A percentile compares a stretch with the other conserved stretches of the same genome.
Conservation (phyloP, 2,113 vertebrate species). For the Ptilorrhoa leucosticta region DNA sequence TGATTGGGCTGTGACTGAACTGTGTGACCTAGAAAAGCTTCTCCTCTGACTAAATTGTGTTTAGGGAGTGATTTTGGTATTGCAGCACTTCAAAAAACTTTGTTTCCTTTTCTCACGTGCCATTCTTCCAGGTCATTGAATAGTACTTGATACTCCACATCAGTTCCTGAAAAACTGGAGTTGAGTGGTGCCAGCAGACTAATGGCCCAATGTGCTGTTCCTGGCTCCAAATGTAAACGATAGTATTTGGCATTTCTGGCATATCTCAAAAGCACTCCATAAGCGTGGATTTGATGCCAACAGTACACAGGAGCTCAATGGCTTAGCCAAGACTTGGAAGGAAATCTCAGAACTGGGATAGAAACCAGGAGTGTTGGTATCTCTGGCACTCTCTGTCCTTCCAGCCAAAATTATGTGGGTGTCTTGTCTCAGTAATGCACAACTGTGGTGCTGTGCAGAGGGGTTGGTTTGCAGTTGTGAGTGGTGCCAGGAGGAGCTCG, state of each 20-base stretch:
- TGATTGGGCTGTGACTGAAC: background rate
- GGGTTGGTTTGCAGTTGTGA: background rate
- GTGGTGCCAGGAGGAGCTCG: background rate
- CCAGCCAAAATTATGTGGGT: background rate
- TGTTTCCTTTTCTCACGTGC: background rate
- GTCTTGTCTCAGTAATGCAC: background rate
- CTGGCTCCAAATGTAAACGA: background rate
- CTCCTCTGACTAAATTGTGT: background rate
- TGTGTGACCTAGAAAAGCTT: background rate
- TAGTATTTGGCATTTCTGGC: background rate
- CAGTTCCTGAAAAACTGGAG: background rate
- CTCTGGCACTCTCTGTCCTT: background rate
- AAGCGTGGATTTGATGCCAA: background rate
- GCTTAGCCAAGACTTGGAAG: background rate
- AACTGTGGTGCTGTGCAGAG: background rate
- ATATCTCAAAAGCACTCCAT: background rate
- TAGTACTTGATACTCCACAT: background rate
- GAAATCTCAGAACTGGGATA: background rate
- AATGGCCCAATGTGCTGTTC: background rate
- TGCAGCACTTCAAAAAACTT: background rate
- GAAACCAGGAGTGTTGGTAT: background rate
- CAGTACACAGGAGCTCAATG: background rate
- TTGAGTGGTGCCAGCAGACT: background rate
- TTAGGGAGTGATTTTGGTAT: background rate
- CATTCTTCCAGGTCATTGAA: background rate